Evolutionary conservation across 2,888 invertebrate species (phyloP).

Genomic region (Patella ulyssiponensis): DNA sequence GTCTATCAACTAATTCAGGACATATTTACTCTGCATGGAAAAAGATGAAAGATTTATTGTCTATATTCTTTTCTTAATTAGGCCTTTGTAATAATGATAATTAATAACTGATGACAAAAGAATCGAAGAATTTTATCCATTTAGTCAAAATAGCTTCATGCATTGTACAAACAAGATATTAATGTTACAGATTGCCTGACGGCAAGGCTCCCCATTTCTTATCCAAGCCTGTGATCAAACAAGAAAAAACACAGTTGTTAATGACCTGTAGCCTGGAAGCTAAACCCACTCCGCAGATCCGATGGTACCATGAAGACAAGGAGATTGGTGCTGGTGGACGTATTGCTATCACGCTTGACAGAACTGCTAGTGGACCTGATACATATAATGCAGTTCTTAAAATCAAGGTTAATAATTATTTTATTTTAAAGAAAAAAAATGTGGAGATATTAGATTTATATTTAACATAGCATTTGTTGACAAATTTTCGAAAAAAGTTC

Average conservation of each 20-base stretch:
- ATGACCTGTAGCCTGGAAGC: slow-evolving; percentile 98
- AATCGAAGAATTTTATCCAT: too few species aligned
- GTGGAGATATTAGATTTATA: too few species aligned
- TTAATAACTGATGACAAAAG: too few species aligned
- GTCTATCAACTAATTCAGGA: too few species aligned
- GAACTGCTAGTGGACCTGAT: slow-evolving; percentile 86
- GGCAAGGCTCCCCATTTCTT: slow-evolving; percentile 91
- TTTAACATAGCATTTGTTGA: too few species aligned
- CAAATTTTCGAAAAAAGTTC: too few species aligned
- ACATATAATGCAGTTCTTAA: slow-evolving; percentile 91
- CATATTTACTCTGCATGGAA: too few species aligned
- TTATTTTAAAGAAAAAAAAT: too few species aligned
- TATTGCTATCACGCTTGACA: slow-evolving; percentile 91
- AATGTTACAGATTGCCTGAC: slow-evolving; percentile 46
- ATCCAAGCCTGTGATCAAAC: slow-evolving; percentile 98
- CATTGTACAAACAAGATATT: neutral
- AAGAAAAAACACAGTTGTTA: slow-evolving; percentile 88
- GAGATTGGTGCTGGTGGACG: slow-evolving; percentile 84
- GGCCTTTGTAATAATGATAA: too few species aligned
- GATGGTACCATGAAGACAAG: slow-evolving; percentile 88
- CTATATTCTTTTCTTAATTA: too few species aligned
- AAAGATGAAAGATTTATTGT: too few species aligned
- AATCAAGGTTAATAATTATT: slow-evolving; percentile 77
- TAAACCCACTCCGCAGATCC: slow-evolving; percentile 93
- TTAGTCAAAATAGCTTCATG: too few species aligned